phyloP scores from a whole-genome alignment of 2,797 vertebrate species.

The Botia kubotai region DNA sequence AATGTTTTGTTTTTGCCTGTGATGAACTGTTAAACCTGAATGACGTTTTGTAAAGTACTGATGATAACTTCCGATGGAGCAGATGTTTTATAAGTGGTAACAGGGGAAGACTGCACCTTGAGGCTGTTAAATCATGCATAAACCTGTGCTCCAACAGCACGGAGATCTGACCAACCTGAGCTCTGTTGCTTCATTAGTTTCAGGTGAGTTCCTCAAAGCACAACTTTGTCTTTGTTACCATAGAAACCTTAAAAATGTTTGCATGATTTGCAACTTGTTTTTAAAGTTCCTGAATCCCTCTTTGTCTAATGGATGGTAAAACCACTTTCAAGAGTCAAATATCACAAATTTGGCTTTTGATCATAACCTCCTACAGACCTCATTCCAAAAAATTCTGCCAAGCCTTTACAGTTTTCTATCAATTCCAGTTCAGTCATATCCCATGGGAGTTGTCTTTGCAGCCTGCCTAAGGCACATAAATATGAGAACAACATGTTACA shows the following conservation, averaged over 20 bases:
- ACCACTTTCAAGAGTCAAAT: slow-evolving; percentile 21
- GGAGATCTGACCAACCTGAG: slow-evolving; percentile 67
- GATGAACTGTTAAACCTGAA: slow-evolving; percentile 14
- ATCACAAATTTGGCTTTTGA: slow-evolving; percentile 29
- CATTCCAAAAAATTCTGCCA: slow-evolving; percentile 20
- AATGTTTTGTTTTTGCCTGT: not conserved
- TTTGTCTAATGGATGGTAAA: slow-evolving; percentile 26
- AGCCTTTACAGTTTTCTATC: slow-evolving; percentile 17
- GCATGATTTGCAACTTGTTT: not conserved
- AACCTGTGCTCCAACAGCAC: slow-evolving; percentile 64
- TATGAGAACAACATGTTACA: slow-evolving; percentile 14
- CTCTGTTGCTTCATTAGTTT: slow-evolving; percentile 56
- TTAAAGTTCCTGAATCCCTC: slow-evolving; percentile 3
- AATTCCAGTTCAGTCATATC: slow-evolving; percentile 20
- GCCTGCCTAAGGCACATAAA: not conserved
- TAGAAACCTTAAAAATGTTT: not conserved
- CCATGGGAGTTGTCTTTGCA: not conserved
- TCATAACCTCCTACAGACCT: slow-evolving; percentile 28
- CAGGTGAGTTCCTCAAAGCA: slow-evolving; percentile 46
- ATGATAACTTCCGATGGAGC: slow-evolving; percentile 27
- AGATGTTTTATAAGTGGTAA: slow-evolving; percentile 60
- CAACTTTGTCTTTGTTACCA: not conserved
- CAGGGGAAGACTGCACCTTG: slow-evolving; percentile 66
- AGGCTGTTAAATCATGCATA: slow-evolving; percentile 76
- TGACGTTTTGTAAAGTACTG: slow-evolving; percentile 10